Evolutionary conservation across 2,113 vertebrate species (phyloP).

Genomic region (Scalopus aquaticus): DNA sequence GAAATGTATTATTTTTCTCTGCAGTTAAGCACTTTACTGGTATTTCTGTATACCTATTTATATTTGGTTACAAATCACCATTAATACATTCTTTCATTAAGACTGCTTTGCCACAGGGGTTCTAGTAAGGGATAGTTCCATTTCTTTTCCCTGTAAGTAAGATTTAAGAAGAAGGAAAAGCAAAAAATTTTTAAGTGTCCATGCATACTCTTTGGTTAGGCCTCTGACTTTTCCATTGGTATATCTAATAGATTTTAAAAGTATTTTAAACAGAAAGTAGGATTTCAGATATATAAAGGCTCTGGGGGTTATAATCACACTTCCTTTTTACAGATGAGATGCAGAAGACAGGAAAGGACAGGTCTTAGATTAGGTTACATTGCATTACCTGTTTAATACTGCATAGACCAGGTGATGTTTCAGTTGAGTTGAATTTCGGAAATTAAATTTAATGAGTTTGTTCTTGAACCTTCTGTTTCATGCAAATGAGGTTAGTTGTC

Average conservation of each 20-base stretch:
- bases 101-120: not conserved
- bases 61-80: not conserved
- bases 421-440: not conserved
- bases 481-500: not conserved
- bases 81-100: conserved; percentile 19
- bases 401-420: not conserved
- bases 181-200: conserved; percentile 17
- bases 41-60: not conserved
- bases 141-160: conserved; percentile 22
- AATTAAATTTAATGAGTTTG: conserved; percentile 50
- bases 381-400: conserved; percentile 12
- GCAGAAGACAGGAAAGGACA: not conserved
- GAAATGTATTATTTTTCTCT: not conserved
- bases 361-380: not conserved
- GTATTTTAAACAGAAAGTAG: conserved; percentile 42
- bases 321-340: not conserved
- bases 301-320: not conserved
- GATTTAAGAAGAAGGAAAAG: conserved; percentile 16
- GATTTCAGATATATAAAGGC: not conserved
- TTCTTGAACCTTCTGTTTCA: conserved; percentile 29
- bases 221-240: not conserved
- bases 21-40: not conserved
- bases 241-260: not conserved
- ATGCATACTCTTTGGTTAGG: not conserved
- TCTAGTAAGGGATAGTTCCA: not conserved